Conservation (phyloP, 2,113 vertebrate genomes). For the Paradoxurus hermaphroditus region DNA sequence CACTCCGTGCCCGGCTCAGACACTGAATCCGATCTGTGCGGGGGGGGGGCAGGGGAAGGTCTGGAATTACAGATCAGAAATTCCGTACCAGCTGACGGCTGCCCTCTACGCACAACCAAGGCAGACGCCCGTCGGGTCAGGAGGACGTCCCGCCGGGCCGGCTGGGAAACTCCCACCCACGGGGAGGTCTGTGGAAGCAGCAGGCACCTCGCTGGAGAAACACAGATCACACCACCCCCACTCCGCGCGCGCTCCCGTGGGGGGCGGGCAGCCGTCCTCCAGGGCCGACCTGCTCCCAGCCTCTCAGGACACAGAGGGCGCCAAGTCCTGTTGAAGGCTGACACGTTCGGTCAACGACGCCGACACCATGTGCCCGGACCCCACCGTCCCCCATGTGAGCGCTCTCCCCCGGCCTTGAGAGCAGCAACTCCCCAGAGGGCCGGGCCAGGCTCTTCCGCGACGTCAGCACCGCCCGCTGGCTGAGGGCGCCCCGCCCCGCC, state of each 20-base stretch:
- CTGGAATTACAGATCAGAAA: conserved; percentile 53
- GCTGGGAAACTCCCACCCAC: fast-evolving
- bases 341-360: fast-evolving
- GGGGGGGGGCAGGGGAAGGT: no score
- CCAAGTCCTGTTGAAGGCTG: fast-evolving
- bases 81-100: fast-evolving
- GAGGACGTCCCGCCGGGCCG: fast-evolving
- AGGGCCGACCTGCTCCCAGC: fast-evolving
- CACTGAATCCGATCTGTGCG: fast-evolving
- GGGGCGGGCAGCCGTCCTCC: not conserved
- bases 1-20: not conserved
- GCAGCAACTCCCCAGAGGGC: fast-evolving
- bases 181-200: fast-evolving
- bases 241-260: not conserved
- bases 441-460: not conserved
- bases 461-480: no score
- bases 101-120: fast-evolving
- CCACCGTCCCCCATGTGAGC: fast-evolving
- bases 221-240: fast-evolving
- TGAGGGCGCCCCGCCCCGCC: fast-evolving
- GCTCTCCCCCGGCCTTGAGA: not conserved
- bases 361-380: fast-evolving
- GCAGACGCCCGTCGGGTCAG: fast-evolving
- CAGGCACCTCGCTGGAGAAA: fast-evolving
- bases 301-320: not conserved